A percentile compares a stretch with the other conserved stretches of the same genome.
phyloP scores from a whole-genome alignment of 92 coral and sea anemone species.

The Phenganax marumi region DNA sequence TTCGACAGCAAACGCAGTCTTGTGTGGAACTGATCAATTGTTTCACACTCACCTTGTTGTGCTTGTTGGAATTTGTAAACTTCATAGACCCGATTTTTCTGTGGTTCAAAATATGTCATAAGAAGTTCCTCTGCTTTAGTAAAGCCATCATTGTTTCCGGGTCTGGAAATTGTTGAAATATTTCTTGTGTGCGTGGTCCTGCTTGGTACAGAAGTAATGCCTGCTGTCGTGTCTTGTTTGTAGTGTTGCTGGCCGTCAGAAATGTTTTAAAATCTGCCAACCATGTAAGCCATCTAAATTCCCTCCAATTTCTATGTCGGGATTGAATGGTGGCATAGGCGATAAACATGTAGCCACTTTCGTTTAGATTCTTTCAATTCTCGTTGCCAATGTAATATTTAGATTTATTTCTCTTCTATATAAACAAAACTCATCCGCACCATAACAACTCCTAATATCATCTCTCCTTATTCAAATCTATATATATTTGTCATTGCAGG shows the following conservation, averaged over 20 bases:
- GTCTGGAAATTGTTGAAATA: conserved; percentile 9
- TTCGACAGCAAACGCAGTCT: conserved; percentile 17
- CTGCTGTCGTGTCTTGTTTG: conserved; percentile 19
- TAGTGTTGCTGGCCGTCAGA: background rate
- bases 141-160: background rate
- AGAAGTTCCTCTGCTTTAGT: conserved; percentile 31
- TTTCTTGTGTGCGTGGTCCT: conserved; percentile 5
- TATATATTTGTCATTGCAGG: too few relatives aligned
- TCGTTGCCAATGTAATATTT: too few relatives aligned
- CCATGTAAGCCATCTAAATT: too few relatives aligned
- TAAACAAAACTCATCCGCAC: too few relatives aligned
- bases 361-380: too few relatives aligned
- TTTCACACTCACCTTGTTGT: conserved; percentile 31
- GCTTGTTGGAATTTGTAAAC: conserved; percentile 33
- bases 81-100: conserved; percentile 28
- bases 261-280: too few relatives aligned
- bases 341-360: too few relatives aligned
- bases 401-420: too few relatives aligned
- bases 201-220: conserved; percentile 19
- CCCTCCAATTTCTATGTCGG: too few relatives aligned
- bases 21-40: conserved; percentile 38
- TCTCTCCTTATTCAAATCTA: too few relatives aligned
- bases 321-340: too few relatives aligned
- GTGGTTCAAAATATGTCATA: conserved; percentile 24
- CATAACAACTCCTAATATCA: too few relatives aligned